Conservation (phyloP, 2,888 invertebrate species). For the Sinohyriopsis cumingii region DNA sequence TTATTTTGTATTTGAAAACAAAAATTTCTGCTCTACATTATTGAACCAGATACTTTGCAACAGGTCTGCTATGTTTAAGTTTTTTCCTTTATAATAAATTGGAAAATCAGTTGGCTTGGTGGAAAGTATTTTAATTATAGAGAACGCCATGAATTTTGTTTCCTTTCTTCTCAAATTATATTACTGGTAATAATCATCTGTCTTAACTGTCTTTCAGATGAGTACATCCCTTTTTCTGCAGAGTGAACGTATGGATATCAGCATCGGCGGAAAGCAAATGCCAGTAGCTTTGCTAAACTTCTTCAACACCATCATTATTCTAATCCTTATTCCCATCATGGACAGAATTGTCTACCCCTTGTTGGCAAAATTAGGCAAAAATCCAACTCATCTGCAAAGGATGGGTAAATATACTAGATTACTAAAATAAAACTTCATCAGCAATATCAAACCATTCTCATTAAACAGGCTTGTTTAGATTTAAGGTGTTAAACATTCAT, state of each 20-base stretch:
- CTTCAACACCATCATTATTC: conserved; percentile 63
- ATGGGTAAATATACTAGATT: conserved; percentile 53
- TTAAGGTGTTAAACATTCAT: not conserved
- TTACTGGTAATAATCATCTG: too few species aligned
- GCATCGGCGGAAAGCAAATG: conserved; percentile 46
- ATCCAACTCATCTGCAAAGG: conserved; percentile 60
- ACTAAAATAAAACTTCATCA: not conserved
- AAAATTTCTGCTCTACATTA: too few species aligned
- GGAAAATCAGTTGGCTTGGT: too few species aligned
- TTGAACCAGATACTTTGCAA: too few species aligned
- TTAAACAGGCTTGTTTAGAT: not conserved
- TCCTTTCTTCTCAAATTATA: too few species aligned
- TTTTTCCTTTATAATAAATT: too few species aligned
- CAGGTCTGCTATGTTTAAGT: too few species aligned
- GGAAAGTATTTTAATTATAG: too few species aligned
- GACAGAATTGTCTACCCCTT: conserved; percentile 60
- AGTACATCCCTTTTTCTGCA: conserved; percentile 64
- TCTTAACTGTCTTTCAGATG: conserved; percentile 49
- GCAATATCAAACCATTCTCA: too few species aligned
- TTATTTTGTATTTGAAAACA: too few species aligned
- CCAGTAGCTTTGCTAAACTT: conserved; percentile 65
- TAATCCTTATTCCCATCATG: conserved; percentile 65
- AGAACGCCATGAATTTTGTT: too few species aligned
- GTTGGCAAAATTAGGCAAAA: conserved; percentile 47
- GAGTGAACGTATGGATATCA: conserved; percentile 61